Percentiles rank a stretch among this genome's conserved stretches.
These are phyloP conservation scores for Acanthochromis polyacanthus DNA, from an alignment of 2,113 vertebrate species.

Conservation along the genomic window DNA sequence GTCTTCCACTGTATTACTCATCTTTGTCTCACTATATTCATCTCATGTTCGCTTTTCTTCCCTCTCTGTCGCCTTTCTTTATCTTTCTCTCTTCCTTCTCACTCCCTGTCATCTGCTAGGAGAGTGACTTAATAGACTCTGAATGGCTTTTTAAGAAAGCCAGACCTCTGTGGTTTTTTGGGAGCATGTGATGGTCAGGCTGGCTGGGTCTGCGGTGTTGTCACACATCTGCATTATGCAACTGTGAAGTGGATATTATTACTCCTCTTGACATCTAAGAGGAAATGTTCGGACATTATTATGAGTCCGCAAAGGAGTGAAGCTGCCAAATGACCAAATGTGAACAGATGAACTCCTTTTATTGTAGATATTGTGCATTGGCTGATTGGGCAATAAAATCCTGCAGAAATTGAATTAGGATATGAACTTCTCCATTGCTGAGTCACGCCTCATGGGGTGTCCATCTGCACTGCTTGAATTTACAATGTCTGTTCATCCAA, in stretches of 20 bases:
- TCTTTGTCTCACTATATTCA: background rate
- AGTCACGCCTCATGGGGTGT: no score
- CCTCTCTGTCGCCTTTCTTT: slow-evolving; percentile 8
- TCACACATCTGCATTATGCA: slow-evolving; percentile 25
- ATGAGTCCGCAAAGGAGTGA: background rate
- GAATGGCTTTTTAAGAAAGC: slow-evolving; percentile 32
- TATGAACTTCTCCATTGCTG: no score
- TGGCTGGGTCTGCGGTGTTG: slow-evolving; percentile 30
- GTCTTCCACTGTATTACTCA: background rate
- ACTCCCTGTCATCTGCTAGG: background rate
- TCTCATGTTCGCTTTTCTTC: background rate
- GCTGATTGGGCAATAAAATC: background rate
- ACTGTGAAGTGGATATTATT: slow-evolving; percentile 39
- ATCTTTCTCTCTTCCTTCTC: background rate
- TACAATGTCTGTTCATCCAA: no score
- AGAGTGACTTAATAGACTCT: slow-evolving; percentile 12
- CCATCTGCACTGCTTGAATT: no score
- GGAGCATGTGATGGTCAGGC: slow-evolving; percentile 42
- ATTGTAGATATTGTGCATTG: background rate
- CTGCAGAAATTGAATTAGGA: background rate
- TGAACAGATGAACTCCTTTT: slow-evolving; percentile 18
- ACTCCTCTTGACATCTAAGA: slow-evolving; percentile 17
- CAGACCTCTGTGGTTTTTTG: slow-evolving; percentile 48
- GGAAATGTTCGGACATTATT: slow-evolving; percentile 7
- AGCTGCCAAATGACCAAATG: slow-evolving; percentile 14